A percentile compares a stretch with the other conserved stretches of the same genome.
phyloP scores from a whole-genome alignment of 2,113 vertebrate species.

The Chlamydotis undulata region DNA sequence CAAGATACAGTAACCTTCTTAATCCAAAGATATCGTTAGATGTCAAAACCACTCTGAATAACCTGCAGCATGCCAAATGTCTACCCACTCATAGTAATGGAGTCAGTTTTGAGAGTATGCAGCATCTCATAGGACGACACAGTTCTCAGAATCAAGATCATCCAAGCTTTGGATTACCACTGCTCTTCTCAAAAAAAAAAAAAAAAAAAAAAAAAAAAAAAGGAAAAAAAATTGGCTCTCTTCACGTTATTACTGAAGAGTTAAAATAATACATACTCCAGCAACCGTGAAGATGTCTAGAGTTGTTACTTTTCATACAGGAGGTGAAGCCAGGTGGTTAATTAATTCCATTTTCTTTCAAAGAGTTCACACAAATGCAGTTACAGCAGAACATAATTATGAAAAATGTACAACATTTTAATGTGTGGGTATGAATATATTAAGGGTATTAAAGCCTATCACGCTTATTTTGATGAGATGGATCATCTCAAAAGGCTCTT shows the following conservation, averaged over 20 bases:
- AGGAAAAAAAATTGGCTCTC: neutral
- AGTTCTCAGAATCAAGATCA: neutral
- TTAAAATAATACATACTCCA: conserved; percentile 52
- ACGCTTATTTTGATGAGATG: conserved; percentile 69
- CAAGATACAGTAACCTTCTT: neutral
- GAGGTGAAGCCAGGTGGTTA: conserved; percentile 69
- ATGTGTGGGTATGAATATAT: conserved; percentile 73
- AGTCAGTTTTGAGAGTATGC: neutral
- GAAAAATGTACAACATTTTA: conserved; percentile 72
- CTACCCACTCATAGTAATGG: neutral
- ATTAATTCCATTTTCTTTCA: conserved; percentile 74
- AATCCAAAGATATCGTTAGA: neutral
- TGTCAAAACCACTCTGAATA: neutral
- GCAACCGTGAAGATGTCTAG: neutral
- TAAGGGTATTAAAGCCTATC: conserved; percentile 68
- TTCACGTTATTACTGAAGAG: neutral
- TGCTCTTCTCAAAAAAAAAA: neutral
- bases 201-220: neutral
- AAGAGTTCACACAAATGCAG: conserved; percentile 69
- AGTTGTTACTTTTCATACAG: conserved; percentile 42
- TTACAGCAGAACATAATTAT: conserved; percentile 66
- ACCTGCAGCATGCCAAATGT: neutral
- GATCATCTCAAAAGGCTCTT: conserved; percentile 64
- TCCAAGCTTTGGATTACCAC: neutral
- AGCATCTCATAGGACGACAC: neutral